phyloP scores from a whole-genome alignment of 2,888 invertebrate genomes.

The Lepidonotus clava region DNA sequence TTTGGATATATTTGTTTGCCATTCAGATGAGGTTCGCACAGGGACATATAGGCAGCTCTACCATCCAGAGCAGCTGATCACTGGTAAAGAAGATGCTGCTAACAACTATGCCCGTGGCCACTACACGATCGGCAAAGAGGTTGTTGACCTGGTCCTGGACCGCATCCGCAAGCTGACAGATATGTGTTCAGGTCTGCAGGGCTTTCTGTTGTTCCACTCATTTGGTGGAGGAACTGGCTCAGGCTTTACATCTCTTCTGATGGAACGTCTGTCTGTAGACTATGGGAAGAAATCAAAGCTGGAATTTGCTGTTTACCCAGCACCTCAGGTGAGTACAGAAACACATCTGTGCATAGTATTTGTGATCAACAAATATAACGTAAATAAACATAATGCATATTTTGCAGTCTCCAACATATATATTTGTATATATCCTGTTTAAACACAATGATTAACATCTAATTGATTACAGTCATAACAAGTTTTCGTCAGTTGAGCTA shows the following conservation, averaged over 20 bases:
- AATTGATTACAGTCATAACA: no score
- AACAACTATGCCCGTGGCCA: slow-evolving; percentile 55
- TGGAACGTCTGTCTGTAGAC: slow-evolving; percentile 9
- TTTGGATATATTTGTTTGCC: not conserved
- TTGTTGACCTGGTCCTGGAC: slow-evolving; percentile 30
- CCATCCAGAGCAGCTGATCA: slow-evolving; percentile 24
- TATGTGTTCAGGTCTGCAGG: not conserved
- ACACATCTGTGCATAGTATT: no score
- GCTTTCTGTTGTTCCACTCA: slow-evolving; percentile 13
- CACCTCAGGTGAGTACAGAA: not conserved
- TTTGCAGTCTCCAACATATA: no score
- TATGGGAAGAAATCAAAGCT: slow-evolving; percentile 22
- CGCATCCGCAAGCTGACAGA: slow-evolving; percentile 15
- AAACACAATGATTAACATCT: no score
- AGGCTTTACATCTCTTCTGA: slow-evolving; percentile 5
- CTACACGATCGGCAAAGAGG: slow-evolving; percentile 19
- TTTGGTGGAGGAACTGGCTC: slow-evolving; percentile 14
- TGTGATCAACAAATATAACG: no score
- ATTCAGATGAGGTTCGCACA: not conserved
- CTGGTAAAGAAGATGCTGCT: slow-evolving; percentile 20
- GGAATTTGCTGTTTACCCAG: slow-evolving; percentile 25
- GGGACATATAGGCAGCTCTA: not conserved
- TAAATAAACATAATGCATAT: no score
- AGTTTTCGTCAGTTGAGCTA: no score
- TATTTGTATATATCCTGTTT: no score